Percentiles rank a stretch among this genome's conserved stretches.
Conservation (phyloP, 2,113 vertebrate species). For the Xenopus borealis region DNA sequence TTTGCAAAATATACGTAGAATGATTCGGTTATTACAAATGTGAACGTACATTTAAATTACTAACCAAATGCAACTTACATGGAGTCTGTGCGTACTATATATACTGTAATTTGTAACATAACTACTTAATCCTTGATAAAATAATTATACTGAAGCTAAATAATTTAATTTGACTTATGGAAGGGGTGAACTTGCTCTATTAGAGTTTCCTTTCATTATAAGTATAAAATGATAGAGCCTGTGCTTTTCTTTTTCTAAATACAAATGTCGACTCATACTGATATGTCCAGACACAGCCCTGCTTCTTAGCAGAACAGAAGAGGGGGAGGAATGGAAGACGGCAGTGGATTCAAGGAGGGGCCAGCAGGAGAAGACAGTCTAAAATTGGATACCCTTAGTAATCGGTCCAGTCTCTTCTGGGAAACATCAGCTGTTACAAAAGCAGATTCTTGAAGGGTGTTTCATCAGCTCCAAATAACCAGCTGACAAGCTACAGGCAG, state of each 20-base stretch:
- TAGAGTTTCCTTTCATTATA: background rate
- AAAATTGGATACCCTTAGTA: slow-evolving; percentile 15
- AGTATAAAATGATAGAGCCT: background rate
- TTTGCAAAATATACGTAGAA: too few species aligned
- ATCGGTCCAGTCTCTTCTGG: slow-evolving; percentile 38
- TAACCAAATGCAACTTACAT: too few species aligned
- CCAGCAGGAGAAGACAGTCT: slow-evolving; percentile 37
- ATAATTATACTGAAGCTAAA: too few species aligned
- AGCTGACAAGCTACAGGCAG: slow-evolving; percentile 60
- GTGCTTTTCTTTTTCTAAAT: slow-evolving; percentile 1
- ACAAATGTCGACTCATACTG: background rate
- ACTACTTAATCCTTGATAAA: too few species aligned
- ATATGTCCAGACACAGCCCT: too few species aligned
- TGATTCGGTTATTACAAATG: too few species aligned
- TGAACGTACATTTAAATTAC: too few species aligned
- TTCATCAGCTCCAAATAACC: slow-evolving; percentile 72
- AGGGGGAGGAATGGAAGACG: background rate
- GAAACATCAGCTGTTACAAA: slow-evolving; percentile 58
- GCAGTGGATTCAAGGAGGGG: slow-evolving; percentile 6
- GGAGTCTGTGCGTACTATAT: too few species aligned
- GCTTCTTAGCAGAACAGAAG: background rate
- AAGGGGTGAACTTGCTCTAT: too few species aligned
- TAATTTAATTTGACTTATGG: too few species aligned
- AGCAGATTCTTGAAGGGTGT: slow-evolving; percentile 64
- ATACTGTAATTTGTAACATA: too few species aligned